Evolutionary conservation across 2,113 vertebrate genomes (phyloP), one percentile per base, ranked within the genome.

Genomic region (Tinamus guttatus): DNA sequence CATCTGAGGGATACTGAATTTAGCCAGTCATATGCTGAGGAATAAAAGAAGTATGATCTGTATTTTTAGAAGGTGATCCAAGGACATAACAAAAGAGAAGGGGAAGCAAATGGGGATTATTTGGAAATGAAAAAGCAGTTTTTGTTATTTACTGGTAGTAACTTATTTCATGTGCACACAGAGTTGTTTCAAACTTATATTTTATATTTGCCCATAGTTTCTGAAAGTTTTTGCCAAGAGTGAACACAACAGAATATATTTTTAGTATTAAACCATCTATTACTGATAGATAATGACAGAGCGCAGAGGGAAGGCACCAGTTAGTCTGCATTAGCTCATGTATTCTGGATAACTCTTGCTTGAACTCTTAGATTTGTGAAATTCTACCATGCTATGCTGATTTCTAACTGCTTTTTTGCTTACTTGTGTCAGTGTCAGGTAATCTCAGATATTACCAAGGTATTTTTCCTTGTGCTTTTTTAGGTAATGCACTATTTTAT

Each of bases 321-420:
- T 97, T 98, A 97, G 98, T 98, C 98, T 98, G 96, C 93, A 93
- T 98, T 98, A 97, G 97, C 90, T 98, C 96, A 97, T 97, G 95
- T 89, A 74, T 95, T 96, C 96, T 95, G 96, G 89, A 91, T 97
- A 98, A 94, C 94, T 95, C 93, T 95, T 95, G 90, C 90, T 92
- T 97, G 92, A 98, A 96, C 96, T 96, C 87, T 91, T 59, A 92
- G 36, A 90, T 93, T 95, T 91, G 76, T 96, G 43, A 95, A 95
- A 70, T 93, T 98, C 70, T 96, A 24, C 87, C 58, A 74, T 64
- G 83, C 65, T 90, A 1, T 68, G 60, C 80, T 95, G 94, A 93
- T 92, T 95, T 96, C 89, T 94, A 76, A 54, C 36, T 90, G 81
- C 73, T 82, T 96, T 96, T 80, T 89, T 95, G 60, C 19, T 86